A percentile compares a stretch with the other conserved stretches of the same genome.
Evolutionary conservation across 1,140 invertebrate species (phyloP).

Genomic region (Telenomus remus): DNA sequence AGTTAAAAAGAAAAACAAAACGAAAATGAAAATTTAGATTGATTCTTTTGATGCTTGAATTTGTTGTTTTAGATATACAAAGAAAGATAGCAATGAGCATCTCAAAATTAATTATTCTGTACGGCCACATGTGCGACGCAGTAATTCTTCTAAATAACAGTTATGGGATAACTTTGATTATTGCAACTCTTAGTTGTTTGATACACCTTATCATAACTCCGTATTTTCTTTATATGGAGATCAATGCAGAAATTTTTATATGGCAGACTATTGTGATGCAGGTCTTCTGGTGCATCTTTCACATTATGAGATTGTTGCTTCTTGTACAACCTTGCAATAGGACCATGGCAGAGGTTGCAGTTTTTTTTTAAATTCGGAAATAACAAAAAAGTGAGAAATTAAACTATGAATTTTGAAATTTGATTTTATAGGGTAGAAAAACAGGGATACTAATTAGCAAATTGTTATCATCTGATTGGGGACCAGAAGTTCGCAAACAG

Average conservation of each 20-base stretch:
- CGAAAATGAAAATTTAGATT: background rate
- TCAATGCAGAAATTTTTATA: constrained; percentile 69
- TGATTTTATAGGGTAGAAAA: constrained; percentile 61
- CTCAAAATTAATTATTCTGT: constrained; percentile 65
- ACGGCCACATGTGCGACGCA: constrained; percentile 67
- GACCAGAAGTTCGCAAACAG: constrained; percentile 65
- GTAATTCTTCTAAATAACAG: constrained; percentile 68
- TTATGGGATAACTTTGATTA: constrained; percentile 78
- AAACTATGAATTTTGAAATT: constrained; percentile 12
- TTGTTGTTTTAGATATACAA: constrained; percentile 47
- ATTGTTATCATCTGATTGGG: constrained; percentile 62
- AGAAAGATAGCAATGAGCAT: constrained; percentile 52
- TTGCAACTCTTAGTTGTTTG: constrained; percentile 80
- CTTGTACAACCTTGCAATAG: constrained; percentile 82
- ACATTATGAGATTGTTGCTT: constrained; percentile 78
- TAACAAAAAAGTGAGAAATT: background rate
- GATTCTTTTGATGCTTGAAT: background rate
- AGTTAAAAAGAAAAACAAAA: background rate
- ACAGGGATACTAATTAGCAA: constrained; percentile 67
- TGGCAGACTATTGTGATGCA: constrained; percentile 76
- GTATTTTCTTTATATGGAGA: constrained; percentile 82
- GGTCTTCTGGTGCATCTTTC: constrained; percentile 80
- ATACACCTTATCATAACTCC: constrained; percentile 83
- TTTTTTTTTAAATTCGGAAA: too few species aligned
- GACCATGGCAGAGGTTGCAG: constrained; percentile 75